phyloP scores from a whole-genome alignment of 2,797 vertebrate species.

The Capromys pilorides region DNA sequence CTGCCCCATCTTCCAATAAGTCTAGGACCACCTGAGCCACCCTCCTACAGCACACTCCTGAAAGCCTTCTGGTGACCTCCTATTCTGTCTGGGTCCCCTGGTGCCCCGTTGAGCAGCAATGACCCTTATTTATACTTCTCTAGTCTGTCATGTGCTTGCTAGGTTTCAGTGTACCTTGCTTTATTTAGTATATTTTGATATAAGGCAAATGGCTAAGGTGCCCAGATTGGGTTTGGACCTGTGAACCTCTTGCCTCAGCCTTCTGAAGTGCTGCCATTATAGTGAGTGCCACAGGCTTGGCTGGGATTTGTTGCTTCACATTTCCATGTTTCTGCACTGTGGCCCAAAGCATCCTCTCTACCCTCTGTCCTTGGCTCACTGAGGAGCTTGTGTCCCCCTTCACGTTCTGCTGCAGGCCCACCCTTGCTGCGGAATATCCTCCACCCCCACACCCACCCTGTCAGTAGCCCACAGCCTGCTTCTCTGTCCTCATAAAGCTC shows the following conservation, averaged over 20 bases:
- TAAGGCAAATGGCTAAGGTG: not conserved
- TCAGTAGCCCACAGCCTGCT: not conserved
- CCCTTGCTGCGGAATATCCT: not conserved
- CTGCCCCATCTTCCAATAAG: not conserved
- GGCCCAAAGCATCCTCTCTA: not conserved
- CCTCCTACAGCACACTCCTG: not conserved
- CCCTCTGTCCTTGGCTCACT: not conserved
- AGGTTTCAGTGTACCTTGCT: not conserved
- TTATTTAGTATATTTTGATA: not conserved
- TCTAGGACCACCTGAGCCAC: not conserved
- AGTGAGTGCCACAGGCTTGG: not conserved
- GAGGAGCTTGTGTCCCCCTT: not conserved
- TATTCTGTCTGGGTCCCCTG: too few relatives aligned
- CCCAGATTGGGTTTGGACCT: not conserved
- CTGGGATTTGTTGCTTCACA: not conserved
- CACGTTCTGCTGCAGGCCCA: not conserved
- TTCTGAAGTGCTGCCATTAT: not conserved
- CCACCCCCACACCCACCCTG: not conserved
- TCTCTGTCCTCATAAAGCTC: not conserved
- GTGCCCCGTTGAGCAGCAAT: too few relatives aligned
- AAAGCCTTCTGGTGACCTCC: not conserved
- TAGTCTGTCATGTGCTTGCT: not conserved
- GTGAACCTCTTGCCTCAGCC: not conserved
- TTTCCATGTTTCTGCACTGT: not conserved
- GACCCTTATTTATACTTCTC: not conserved